Conservation (phyloP, 2,113 vertebrate genomes). For the Hemicordylus capensis region DNA sequence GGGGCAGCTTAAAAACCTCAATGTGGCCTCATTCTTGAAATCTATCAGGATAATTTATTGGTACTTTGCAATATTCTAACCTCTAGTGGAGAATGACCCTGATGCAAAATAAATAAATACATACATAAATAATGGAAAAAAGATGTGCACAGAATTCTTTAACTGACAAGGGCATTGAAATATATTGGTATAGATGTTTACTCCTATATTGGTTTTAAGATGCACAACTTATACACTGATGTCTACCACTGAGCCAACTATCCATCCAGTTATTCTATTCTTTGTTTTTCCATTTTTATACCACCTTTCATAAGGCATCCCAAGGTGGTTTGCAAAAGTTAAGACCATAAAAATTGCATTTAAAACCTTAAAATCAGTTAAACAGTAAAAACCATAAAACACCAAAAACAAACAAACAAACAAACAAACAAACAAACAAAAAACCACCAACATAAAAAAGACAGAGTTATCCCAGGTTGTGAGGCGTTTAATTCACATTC, state of each 20-base stretch:
- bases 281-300: too few species aligned
- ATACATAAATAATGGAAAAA: neutral
- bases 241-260: neutral
- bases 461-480: too few species aligned
- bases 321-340: too few species aligned
- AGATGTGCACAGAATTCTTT: neutral
- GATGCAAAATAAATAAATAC: neutral
- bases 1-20: neutral
- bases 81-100: neutral
- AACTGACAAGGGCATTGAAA: neutral
- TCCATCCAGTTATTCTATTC: too few species aligned
- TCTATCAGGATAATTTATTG: neutral
- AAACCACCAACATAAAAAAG: too few species aligned
- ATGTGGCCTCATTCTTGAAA: neutral
- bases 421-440: too few species aligned
- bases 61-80: neutral
- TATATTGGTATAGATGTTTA: neutral
- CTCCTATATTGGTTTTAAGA: neutral
- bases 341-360: too few species aligned
- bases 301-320: too few species aligned
- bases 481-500: too few species aligned
- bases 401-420: too few species aligned
- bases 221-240: neutral
- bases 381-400: too few species aligned
- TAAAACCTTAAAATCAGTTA: too few species aligned